A percentile compares a stretch with the other conserved stretches of the same genome.
Evolutionary conservation across 2,888 invertebrate species (phyloP).

Genomic region (Conchocele bisecta): DNA sequence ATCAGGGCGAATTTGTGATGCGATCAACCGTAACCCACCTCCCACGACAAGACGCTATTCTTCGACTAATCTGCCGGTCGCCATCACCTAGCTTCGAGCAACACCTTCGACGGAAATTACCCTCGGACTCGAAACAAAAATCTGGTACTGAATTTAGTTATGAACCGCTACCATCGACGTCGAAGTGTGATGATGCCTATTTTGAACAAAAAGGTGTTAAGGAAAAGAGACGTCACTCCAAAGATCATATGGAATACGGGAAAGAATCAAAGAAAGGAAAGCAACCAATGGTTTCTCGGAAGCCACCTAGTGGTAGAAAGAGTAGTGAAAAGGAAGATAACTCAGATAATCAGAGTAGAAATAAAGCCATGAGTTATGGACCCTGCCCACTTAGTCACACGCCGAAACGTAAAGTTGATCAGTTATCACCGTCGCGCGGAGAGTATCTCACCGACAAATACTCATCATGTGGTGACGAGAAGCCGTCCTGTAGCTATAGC

Average conservation of each 20-base stretch:
- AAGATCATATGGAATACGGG: conserved; percentile 10
- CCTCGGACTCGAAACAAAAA: neutral
- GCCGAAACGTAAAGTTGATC: conserved; percentile 45
- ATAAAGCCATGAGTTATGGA: too few species aligned
- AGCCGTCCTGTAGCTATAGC: neutral
- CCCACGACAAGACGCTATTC: conserved; percentile 58
- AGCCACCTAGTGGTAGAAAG: conserved; percentile 7
- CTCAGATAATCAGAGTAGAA: neutral
- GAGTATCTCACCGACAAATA: neutral
- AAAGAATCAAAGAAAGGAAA: neutral
- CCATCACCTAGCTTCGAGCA: conserved; percentile 25
- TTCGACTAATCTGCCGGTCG: conserved; percentile 53
- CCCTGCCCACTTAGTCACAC: conserved; percentile 42
- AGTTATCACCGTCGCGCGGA: conserved; percentile 23
- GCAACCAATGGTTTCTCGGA: neutral
- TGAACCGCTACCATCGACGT: conserved; percentile 45
- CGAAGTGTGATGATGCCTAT: conserved; percentile 29
- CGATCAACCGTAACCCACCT: conserved; percentile 84
- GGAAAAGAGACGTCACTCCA: neutral
- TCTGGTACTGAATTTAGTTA: neutral
- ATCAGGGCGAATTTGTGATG: conserved; percentile 78
- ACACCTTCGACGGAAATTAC: conserved; percentile 18
- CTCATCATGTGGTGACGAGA: neutral
- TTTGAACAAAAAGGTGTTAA: neutral
- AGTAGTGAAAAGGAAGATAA: neutral